Evolutionary conservation across 2,797 vertebrate genomes (phyloP), one percentile per base, ranked within the genome.

Genomic region (Gambelia wislizenii): DNA sequence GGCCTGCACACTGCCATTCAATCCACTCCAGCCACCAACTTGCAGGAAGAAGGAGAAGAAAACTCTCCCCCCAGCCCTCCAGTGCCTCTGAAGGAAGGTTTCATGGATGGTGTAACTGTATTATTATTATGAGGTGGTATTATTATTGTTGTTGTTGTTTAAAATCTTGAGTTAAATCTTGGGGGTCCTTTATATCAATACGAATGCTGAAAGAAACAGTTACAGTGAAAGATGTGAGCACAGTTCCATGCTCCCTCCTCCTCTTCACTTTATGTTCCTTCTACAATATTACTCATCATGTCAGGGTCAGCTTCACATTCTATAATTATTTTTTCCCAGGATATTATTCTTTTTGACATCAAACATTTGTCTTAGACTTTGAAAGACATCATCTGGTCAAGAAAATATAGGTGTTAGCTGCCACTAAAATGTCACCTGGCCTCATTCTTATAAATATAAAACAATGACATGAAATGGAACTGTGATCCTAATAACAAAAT

Each of bases 291-390:
- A 22, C 64, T 56, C 52, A 74, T n/a, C 67, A 52, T 42, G 86
- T n/a, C 84, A 82, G 52, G 39, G 82, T 54, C 39, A 30, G 33
- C 25, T 44, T 81, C 77, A 70, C 27, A 61, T 82, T 22, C 9
- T 82, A 69, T 39, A 49, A 84, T 75, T 81, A 36, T 42, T 75
- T 9, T 67, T 54, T 75, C 42, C 20, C 4, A 39, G 54, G 39
- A 10, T 16, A 36, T 69, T 90, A 86, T 85, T 81, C 77, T 70
- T 83, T 56, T 72, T 49, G 49, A 82, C 39, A 59, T 77, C 39
- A 69, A 30, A 80, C 81, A 84, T 87, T 87, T 87, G 81, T 84
- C 75, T 74, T 83, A 39, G 12, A 18, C 30, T 90, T 87, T 83
- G 75, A 80, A 90, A 72, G 75, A 49, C 20, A 52, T 59, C 54